Evolutionary conservation across 2,113 vertebrate genomes (phyloP).

Genomic region (Emydura subglobosa): DNA sequence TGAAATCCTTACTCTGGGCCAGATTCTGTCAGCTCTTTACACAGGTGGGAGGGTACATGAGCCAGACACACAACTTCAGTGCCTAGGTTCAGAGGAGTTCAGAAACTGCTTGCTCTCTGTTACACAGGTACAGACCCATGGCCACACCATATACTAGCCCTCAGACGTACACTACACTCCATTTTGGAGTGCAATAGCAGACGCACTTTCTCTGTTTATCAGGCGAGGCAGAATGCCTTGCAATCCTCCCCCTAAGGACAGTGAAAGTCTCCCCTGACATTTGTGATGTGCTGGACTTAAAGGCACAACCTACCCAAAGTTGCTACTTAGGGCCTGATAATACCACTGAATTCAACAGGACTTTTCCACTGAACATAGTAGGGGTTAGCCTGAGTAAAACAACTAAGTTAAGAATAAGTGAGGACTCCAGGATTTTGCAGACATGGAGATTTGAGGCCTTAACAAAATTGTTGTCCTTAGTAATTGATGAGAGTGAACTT

Average conservation of each 20-base stretch:
- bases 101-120: neutral
- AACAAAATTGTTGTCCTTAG: neutral
- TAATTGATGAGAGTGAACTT: neutral
- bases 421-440: neutral
- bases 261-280: neutral
- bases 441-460: neutral
- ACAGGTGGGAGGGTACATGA: neutral
- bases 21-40: neutral
- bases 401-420: neutral
- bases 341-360: neutral
- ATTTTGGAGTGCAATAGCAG: neutral
- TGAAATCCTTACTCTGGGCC: neutral
- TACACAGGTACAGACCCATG: neutral
- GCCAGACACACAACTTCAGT: neutral
- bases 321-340: neutral
- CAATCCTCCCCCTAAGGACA: neutral
- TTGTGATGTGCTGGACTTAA: neutral
- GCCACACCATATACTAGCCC: neutral
- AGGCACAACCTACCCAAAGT: neutral
- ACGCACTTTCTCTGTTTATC: neutral
- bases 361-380: neutral
- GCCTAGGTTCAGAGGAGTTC: neutral
- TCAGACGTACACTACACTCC: neutral
- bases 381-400: fast-evolving
- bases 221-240: neutral